A percentile compares a stretch with the other conserved stretches of the same genome.
phyloP scores from a whole-genome alignment of 2,888 invertebrate genomes.

The Drosophila phalerata region DNA sequence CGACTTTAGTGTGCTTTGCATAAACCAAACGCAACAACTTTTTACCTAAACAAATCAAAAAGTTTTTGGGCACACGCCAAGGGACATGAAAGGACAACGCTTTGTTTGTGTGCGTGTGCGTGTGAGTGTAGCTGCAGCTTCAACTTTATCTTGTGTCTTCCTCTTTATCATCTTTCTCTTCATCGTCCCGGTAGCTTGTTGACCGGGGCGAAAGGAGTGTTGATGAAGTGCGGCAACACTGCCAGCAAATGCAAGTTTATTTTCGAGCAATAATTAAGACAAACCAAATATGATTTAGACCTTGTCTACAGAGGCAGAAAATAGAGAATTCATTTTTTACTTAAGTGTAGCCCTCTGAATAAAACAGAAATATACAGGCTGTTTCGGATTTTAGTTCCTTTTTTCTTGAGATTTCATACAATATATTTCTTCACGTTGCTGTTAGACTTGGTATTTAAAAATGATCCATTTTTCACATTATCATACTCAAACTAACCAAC shows the following conservation, averaged over 20 bases:
- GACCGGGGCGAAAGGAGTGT: neutral
- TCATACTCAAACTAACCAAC: too few species aligned
- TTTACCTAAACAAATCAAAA: conserved; percentile 69
- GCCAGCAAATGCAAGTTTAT: conserved; percentile 43
- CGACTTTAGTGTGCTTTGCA: conserved; percentile 55
- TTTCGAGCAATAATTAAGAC: conserved; percentile 47
- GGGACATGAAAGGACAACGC: conserved; percentile 61
- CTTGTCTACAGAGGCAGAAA: neutral
- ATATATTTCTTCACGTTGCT: too few species aligned
- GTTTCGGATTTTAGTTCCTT: too few species aligned
- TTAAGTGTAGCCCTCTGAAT: neutral
- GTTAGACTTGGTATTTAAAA: too few species aligned
- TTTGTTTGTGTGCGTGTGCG: conserved; percentile 16
- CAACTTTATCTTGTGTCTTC: conserved; percentile 24
- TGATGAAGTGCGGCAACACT: conserved; percentile 58
- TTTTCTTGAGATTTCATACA: too few species aligned
- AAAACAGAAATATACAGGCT: neutral
- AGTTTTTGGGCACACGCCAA: conserved; percentile 47
- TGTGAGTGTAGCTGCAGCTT: conserved; percentile 27
- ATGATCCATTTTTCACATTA: too few species aligned
- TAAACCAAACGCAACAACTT: conserved; percentile 63
- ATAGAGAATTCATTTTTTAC: too few species aligned
- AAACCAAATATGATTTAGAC: conserved; percentile 37
- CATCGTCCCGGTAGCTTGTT: conserved; percentile 14
- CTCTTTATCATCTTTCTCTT: conserved; percentile 14